A percentile compares a stretch with the other conserved stretches of the same genome.
Conservation (phyloP, 2,888 invertebrate genomes). For the Escarpia spicata region DNA sequence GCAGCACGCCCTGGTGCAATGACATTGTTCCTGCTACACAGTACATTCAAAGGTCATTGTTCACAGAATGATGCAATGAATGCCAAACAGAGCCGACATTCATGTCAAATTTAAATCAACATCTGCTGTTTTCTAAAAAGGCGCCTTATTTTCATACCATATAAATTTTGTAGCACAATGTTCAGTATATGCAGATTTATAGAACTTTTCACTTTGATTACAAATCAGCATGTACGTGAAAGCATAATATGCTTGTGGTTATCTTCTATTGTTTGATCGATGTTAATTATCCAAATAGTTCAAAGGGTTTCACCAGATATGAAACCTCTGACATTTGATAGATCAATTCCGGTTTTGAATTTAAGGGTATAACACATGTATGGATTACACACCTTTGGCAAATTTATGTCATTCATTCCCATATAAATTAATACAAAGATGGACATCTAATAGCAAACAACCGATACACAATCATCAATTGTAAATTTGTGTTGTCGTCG, state of each 20-base stretch:
- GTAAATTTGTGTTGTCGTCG: background rate
- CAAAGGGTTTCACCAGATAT: background rate
- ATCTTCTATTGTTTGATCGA: background rate
- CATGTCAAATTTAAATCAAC: background rate
- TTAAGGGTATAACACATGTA: background rate
- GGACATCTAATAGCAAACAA: background rate
- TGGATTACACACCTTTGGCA: background rate
- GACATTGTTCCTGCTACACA: background rate
- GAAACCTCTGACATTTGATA: background rate
- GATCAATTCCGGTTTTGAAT: background rate
- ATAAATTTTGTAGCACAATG: background rate
- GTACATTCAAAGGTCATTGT: slow-evolving; percentile 16
- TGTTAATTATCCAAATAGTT: background rate
- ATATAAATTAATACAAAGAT: background rate
- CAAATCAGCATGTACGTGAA: background rate
- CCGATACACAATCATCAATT: background rate
- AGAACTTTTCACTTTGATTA: background rate
- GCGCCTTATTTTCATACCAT: background rate
- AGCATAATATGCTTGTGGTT: background rate
- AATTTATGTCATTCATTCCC: background rate
- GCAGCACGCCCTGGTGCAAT: background rate
- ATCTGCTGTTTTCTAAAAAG: background rate
- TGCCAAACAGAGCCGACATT: background rate
- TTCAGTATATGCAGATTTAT: no score
- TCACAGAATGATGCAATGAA: background rate